Base-by-base conservation (phyloP, 2,113 vertebrate genomes). In the Takifugu bimaculatus region DNA sequence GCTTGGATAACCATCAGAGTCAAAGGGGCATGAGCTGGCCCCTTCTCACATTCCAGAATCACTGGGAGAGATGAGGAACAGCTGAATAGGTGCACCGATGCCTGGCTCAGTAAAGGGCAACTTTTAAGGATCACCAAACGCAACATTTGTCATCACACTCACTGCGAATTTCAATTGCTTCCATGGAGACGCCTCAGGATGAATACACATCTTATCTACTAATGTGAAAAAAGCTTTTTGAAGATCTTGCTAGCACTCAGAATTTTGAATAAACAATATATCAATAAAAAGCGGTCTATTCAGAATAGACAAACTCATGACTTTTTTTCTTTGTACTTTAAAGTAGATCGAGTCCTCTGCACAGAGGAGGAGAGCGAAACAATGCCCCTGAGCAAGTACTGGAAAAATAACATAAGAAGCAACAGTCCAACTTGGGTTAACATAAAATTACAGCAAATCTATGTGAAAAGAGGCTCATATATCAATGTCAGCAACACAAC, bases 61-160 rank as follows among this genome's bases (percentile, higher is more conserved):
- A 60, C 54, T n/a, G 14, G 27, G 51, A 52, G 65, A 53, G 50
- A 50, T 4, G 29, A 28, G 67, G 54, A 13, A 49, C 55, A 57
- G 72, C 61, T 64, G 79, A 73, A 73, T 50, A 68, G 70, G 68
- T 60, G 68, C 72, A 71, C 47, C 66, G 69, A 72, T 3, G 68
- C 81, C 77, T 81, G 68, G 65, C 68, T 79, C 35, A 52, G 55
- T 35, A 86, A 88, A 87, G 80, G 82, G 65, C 79, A 87, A 70
- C 60, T 63, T 83, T 83, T 77, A 72, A 82, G 85, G 77, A 76
- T 87, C 85, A 81, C 62, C 61, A 74, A 50, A 66, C 50, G 27
- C 26, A 78, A 72, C 80, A 70, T 83, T 87, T 83, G 56, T 60
- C 54, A 61, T 26, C 35, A 54, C 62, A 68, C 64, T 60, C 67